phyloP scores from a whole-genome alignment of 2,113 vertebrate species.

The Todiramphus saurophagus region DNA sequence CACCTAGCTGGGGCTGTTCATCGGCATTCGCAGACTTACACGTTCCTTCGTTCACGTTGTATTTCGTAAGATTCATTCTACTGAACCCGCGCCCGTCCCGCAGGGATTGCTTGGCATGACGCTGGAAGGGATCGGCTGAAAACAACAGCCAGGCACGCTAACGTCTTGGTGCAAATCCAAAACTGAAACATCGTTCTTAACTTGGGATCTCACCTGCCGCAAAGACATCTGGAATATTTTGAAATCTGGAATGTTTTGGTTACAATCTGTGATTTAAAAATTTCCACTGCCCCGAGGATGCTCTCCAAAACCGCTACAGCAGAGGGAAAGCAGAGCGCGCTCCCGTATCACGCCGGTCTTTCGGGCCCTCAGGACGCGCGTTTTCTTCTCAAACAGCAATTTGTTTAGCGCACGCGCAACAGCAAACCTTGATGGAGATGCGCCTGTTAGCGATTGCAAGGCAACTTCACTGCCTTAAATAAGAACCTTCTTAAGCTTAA shows the following conservation, averaged over 20 bases:
- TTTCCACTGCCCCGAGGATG: background rate
- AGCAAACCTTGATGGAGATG: background rate
- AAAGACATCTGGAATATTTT: background rate
- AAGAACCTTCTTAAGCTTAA: background rate
- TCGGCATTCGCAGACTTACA: background rate
- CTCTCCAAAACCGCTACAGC: background rate
- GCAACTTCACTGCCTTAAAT: background rate
- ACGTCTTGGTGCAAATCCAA: background rate
- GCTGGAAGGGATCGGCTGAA: background rate
- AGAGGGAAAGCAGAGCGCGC: background rate
- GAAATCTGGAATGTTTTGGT: background rate
- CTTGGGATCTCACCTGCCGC: background rate
- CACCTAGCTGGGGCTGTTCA: background rate
- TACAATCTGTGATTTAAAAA: background rate
- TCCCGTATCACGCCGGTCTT: background rate
- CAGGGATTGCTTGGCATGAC: background rate
- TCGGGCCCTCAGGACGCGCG: background rate
- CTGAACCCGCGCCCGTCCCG: background rate
- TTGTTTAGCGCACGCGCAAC: background rate
- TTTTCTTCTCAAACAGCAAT: background rate
- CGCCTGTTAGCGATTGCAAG: background rate
- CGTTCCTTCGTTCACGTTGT: background rate
- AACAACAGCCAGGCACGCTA: background rate
- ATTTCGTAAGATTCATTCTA: background rate
- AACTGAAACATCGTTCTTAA: background rate